Evolutionary conservation across 1,140 invertebrate species (phyloP).

Genomic region (Tetraneura akinire): DNA sequence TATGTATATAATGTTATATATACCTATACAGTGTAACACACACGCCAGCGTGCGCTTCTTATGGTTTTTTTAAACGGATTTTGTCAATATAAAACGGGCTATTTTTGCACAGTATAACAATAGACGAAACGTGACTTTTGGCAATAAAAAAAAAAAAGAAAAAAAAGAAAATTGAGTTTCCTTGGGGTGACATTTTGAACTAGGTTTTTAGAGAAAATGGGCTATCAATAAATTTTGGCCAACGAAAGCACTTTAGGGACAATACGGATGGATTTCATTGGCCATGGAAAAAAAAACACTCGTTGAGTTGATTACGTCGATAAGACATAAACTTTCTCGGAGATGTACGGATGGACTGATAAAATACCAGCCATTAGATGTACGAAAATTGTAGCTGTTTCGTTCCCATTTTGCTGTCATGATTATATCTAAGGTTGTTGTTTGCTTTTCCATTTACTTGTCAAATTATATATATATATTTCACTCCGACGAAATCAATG

Average conservation of each 20-base stretch:
- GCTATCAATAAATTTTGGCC: slow-evolving; percentile 42
- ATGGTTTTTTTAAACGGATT: slow-evolving; percentile 30
- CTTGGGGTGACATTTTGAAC: slow-evolving; percentile 28
- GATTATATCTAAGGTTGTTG: slow-evolving; percentile 6
- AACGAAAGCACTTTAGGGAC: slow-evolving; percentile 33
- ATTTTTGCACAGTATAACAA: slow-evolving; percentile 25
- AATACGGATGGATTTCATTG: slow-evolving; percentile 22
- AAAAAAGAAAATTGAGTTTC: slow-evolving; percentile 30
- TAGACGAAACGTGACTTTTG: slow-evolving; percentile 29
- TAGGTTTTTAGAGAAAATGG: slow-evolving; percentile 42
- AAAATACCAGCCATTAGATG: slow-evolving; percentile 20
- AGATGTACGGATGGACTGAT: slow-evolving; percentile 5
- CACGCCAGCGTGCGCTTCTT: not conserved
- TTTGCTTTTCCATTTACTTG: not conserved
- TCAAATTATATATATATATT: not conserved
- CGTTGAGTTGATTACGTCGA: slow-evolving; percentile 38
- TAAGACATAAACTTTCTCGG: slow-evolving; percentile 29
- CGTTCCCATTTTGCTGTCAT: not conserved
- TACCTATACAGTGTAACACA: not conserved
- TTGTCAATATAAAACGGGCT: slow-evolving; percentile 27
- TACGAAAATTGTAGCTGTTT: slow-evolving; percentile 20
- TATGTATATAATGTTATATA: slow-evolving; percentile 22
- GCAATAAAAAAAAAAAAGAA: slow-evolving; percentile 27
- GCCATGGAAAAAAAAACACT: slow-evolving; percentile 23
- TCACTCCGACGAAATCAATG: not conserved